Evolutionary conservation across 2,888 invertebrate species (phyloP).

Genomic region (Hydraecia micacea): DNA sequence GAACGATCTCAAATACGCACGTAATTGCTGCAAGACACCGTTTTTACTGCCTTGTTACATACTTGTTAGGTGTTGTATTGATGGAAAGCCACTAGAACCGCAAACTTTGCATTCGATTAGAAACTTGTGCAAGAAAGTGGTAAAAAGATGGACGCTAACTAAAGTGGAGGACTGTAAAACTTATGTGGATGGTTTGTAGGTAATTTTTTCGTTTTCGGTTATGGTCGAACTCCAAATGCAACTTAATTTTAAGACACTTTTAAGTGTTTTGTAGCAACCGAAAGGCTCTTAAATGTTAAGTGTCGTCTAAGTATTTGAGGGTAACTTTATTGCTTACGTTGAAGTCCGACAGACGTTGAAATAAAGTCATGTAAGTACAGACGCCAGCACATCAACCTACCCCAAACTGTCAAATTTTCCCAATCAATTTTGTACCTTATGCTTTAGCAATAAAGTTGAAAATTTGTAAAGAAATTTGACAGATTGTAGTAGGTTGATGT

Average conservation of each 20-base stretch:
- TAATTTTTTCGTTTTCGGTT: background rate
- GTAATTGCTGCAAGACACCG: constrained; percentile 66
- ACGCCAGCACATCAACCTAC: no score
- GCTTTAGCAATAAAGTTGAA: no score
- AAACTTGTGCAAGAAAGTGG: constrained; percentile 34
- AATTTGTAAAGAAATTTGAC: no score
- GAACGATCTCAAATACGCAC: constrained; percentile 68
- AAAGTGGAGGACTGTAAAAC: background rate
- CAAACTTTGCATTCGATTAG: constrained; percentile 34
- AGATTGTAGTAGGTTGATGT: no score
- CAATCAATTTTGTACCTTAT: no score
- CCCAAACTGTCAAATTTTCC: no score
- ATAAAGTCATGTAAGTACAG: background rate
- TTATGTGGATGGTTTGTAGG: background rate
- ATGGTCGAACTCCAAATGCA: background rate
- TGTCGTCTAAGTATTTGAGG: background rate
- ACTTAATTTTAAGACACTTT: background rate
- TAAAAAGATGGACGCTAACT: constrained; percentile 9
- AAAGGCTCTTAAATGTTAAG: background rate
- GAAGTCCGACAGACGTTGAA: background rate
- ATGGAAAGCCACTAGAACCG: constrained; percentile 54
- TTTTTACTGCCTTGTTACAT: constrained; percentile 69
- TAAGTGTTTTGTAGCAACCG: background rate
- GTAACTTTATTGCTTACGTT: constrained; percentile 20
- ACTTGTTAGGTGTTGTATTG: constrained; percentile 64